Conservation (phyloP, 1,140 invertebrate species). For the Branchinecta lindahli region DNA sequence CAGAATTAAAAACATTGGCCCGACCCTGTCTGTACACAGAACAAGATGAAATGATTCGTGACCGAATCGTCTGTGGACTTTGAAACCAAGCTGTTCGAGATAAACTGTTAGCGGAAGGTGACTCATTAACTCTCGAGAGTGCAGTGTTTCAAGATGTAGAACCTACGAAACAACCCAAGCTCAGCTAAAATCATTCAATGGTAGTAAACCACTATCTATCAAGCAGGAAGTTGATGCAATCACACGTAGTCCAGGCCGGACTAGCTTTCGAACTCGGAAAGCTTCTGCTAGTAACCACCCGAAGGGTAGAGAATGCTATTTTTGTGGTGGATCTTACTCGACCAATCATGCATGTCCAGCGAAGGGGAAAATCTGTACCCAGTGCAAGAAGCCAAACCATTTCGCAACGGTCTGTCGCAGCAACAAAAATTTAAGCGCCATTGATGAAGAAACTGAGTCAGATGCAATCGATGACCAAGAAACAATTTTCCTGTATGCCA, state of each 20-base stretch:
- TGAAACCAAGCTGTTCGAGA: conserved; percentile 8
- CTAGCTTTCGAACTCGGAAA: conserved; percentile 1
- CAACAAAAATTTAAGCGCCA: conserved; percentile 1
- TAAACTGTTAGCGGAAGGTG: conserved; percentile 1
- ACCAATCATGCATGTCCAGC: no score
- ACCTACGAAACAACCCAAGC: no score
- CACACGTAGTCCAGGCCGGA: conserved; percentile 7
- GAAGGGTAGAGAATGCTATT: conserved; percentile 1
- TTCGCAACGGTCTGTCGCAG: neutral
- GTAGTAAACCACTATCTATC: no score
- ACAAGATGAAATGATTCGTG: conserved; percentile 8
- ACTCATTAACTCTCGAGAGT: no score
- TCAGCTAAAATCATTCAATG: no score
- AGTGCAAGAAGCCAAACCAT: no score
- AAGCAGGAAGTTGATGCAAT: conserved; percentile 8
- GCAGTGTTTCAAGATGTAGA: no score
- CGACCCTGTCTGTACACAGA: no score
- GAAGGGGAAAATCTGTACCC: no score
- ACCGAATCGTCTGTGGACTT: conserved; percentile 1
- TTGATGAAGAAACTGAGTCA: conserved; percentile 5
- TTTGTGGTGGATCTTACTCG: conserved; percentile 5
- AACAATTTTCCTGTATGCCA: no score
- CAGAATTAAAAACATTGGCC: no score
- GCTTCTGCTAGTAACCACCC: conserved; percentile 4
- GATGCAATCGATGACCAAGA: no score